Evolutionary conservation across 2,888 invertebrate genomes (phyloP).

Genomic region (Oligia fasciuncula): DNA sequence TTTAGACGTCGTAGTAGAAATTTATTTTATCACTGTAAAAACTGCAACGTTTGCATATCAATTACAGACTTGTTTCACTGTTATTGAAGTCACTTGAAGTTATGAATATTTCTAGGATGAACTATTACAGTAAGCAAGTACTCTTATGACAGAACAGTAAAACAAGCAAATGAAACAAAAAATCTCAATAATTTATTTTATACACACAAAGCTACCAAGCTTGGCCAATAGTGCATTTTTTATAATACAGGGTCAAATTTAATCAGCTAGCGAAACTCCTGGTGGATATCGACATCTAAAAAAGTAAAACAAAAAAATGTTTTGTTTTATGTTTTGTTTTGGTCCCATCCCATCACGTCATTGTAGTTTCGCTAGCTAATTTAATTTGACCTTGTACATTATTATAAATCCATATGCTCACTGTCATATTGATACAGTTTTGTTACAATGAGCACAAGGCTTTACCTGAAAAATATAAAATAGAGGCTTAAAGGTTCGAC

Average conservation of each 20-base stretch:
- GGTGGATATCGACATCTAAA: background rate
- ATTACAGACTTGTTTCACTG: constrained; percentile 37
- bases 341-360: background rate
- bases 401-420: constrained; percentile 42
- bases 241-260: background rate
- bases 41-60: constrained; percentile 17
- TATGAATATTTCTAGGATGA: background rate
- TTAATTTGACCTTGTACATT: constrained; percentile 3
- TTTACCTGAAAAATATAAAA: constrained; percentile 41
- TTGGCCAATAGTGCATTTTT: constrained; percentile 58
- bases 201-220: constrained; percentile 64
- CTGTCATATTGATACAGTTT: constrained; percentile 4
- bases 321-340: background rate
- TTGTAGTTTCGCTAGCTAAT: background rate
- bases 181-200: constrained; percentile 25
- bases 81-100: background rate
- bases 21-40: constrained; percentile 18
- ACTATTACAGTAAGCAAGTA: constrained; percentile 10
- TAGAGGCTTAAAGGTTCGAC: constrained; percentile 25
- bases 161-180: constrained; percentile 27
- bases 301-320: background rate
- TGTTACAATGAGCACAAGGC: constrained; percentile 10
- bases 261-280: background rate
- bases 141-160: constrained; percentile 14
- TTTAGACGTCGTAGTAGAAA: background rate